A percentile compares a stretch with the other conserved stretches of the same genome.
These are phyloP conservation scores for Macrotrachela quadricornifera DNA, from an alignment of 1,140 invertebrate genomes.

Conservation along the genomic window DNA sequence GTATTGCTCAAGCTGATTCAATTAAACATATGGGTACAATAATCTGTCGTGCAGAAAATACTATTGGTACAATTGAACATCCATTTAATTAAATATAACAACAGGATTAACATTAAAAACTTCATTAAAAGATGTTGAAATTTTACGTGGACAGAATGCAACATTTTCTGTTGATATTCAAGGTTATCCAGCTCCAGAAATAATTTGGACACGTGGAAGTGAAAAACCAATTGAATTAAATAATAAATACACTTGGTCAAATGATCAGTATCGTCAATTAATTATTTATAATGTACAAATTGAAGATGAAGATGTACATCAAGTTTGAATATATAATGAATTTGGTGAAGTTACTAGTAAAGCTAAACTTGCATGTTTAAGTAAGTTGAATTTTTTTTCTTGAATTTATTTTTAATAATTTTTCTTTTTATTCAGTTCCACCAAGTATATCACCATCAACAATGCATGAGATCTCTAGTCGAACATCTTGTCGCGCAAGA, in stretches of 20 bases:
- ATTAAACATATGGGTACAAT: neutral
- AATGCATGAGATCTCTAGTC: no score
- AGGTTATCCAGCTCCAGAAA: slow-evolving; percentile 27
- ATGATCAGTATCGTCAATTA: neutral
- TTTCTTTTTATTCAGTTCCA: no score
- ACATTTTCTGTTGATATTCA: neutral
- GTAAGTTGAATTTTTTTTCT: no score
- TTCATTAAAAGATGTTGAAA: neutral
- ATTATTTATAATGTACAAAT: neutral
- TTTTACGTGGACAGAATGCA: neutral
- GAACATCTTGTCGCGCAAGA: no score
- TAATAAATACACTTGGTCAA: neutral
- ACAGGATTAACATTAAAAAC: neutral
- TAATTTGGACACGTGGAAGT: slow-evolving; percentile 42
- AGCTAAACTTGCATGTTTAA: neutral
- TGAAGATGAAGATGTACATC: neutral
- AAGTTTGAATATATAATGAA: neutral
- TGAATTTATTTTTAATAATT: no score
- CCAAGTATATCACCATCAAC: no score
- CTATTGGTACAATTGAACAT: neutral
- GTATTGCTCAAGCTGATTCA: neutral
- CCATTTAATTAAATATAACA: neutral
- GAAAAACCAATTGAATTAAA: slow-evolving; percentile 16
- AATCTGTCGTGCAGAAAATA: neutral
- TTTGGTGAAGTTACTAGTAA: neutral